phyloP scores from a whole-genome alignment of 2,797 vertebrate species.

The Scarus forsteni region DNA sequence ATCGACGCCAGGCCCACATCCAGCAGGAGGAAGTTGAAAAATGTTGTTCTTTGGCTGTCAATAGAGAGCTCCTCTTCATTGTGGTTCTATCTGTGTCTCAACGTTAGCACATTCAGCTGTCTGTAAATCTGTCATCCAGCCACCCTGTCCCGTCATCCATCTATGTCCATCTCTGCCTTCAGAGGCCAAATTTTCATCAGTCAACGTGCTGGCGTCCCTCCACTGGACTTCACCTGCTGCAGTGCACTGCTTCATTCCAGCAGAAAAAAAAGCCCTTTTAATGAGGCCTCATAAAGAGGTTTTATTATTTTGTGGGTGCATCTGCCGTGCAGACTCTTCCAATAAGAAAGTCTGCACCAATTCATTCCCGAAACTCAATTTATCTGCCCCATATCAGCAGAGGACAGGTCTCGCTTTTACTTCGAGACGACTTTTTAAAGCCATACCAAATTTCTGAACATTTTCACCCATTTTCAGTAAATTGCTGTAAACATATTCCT shows the following conservation, averaged over 20 bases:
- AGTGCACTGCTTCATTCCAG: constrained; percentile 1
- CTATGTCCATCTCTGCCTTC: constrained; percentile 34
- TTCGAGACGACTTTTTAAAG: not conserved
- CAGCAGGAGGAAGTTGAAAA: constrained; percentile 24
- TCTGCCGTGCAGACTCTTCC: constrained; percentile 26
- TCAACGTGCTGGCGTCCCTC: constrained; percentile 33
- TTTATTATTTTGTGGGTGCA: constrained; percentile 23
- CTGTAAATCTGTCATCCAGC: constrained; percentile 57
- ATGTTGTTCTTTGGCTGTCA: constrained; percentile 47
- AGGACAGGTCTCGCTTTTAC: not conserved
- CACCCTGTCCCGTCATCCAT: constrained; percentile 37
- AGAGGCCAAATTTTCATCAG: constrained; percentile 32
- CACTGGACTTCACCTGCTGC: constrained; percentile 22
- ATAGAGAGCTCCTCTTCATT: constrained; percentile 56
- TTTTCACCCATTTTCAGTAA: not conserved
- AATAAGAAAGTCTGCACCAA: constrained; percentile 1
- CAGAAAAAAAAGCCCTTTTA: constrained; percentile 32
- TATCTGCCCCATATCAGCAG: not conserved
- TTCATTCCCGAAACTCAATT: not conserved
- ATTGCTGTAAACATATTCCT: not conserved
- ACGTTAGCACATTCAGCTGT: constrained; percentile 49
- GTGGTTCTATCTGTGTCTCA: constrained; percentile 25
- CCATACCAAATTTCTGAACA: not conserved
- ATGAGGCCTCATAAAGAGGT: constrained; percentile 37
- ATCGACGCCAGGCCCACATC: constrained; percentile 29